Evolutionary conservation across 2,113 vertebrate genomes (phyloP), one percentile per base, ranked within the genome.

Genomic region (Chiloscyllium plagiosum): DNA sequence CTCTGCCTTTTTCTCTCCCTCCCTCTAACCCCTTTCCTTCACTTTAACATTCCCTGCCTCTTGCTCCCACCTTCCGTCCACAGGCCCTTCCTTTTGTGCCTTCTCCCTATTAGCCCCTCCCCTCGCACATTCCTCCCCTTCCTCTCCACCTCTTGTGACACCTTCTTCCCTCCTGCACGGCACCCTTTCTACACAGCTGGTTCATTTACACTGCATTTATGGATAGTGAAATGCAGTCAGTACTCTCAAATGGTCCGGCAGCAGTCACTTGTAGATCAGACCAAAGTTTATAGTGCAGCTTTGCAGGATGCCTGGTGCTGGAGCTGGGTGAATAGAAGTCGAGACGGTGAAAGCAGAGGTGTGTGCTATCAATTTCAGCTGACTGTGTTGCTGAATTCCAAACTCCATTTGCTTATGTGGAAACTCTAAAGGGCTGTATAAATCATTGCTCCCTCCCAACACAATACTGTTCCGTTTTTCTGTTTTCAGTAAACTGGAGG

Each of bases 401-500:
- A 4, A 56, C 52, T 56, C 52, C 24, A 17, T 24, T 24, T 50
- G 86, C 4, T 10, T 8, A 24, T 26, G 86, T 13, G 86, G 10
- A 15, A 89, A 89, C 24, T 89, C 86, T 89, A 24, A 56, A 50
- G 86, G n/a, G 78, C 78, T 56, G 7, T 26, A 24, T 24, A 76
- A 24, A 56, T 24, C 2, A 29, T 26, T 52, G 7, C 26, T 56
- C 42, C 26, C 47, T 56, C 50, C 86, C 50, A 50, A 13, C 86
- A 50, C 47, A 89, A 56, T 61, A 26, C 13, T 89, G 24, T 29
- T 89, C 8, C 50, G 10, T 89, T 61, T 56, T 50, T 89, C 86
- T 89, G 86, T 56, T 56, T 89, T 89, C 50, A 89, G 86, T 56
- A 89, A 56, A 56, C 42, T 89, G 86, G 86, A 89, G 86, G 86